Base-by-base conservation (phyloP, 2,888 invertebrate species). In the Callyntrura sp. region DNA sequence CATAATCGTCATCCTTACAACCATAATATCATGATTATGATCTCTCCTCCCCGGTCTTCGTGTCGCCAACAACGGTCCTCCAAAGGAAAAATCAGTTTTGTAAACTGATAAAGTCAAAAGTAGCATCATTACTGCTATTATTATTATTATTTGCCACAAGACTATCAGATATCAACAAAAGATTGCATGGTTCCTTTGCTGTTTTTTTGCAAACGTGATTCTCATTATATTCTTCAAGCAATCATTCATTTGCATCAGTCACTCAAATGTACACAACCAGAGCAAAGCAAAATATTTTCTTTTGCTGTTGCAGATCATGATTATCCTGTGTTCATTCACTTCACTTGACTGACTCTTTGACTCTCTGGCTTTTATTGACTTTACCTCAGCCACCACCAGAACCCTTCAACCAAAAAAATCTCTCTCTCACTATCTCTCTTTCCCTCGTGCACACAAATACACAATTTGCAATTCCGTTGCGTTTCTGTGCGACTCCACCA, bases 211-310 rank as follows among this genome's bases (percentile, higher is more conserved):
- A 28, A 70, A 73, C 48, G 55, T 55, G 51, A 35, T 62, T 4
- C 12, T 55, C 55, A 78, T 78, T 78, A 25, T 35, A 4, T 6
- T 35, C 35, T 35, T 35, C 17, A 55, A 23, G 55, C 28, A 78
- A 78, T 78, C 78, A 78, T 78, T 78, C 51, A 78, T 78, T 78
- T 78, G 55, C 78, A 78, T 78, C 78, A 78, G 78, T 78, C 78
- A 78, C 78, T 78, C 78, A 55, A 1, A 78, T 9, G 20, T 6
- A 17, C 78, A 25, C 17, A 45, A 48, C 20, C 11, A 68, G 11
- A 68, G 5, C 17, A 60, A 17, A n/a, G n/a, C n/a, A n/a, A 8
- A 60, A 17, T 60, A 20, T 35, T 35, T 35, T 35, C 35, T 35
- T 35, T 35, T 6, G 35, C 2, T 35, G 35, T 4, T 17, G 8